Evolutionary conservation across 2,888 invertebrate genomes (phyloP), one percentile per base, ranked within the genome.

Genomic region (Drosophila neonasuta): DNA sequence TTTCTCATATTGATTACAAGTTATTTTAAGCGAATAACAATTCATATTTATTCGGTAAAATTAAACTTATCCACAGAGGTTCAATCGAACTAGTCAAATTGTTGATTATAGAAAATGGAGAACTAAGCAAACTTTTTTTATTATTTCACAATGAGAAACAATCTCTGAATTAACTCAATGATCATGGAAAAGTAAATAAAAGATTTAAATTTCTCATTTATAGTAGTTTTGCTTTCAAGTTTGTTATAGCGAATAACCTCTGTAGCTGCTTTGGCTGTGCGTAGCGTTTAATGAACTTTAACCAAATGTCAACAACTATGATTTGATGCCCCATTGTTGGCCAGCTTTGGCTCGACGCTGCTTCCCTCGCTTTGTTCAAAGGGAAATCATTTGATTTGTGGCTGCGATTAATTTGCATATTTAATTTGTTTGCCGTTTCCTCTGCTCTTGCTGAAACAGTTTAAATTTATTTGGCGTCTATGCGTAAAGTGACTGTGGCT

Each of bases 211-310:
- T 17, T 17, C 17, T 17, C 17, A 17, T 17, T 17, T 15, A 15
- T 15, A 15, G 15, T 2, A 17, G 17, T 17, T 17, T 17, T 17
- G 20, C 0, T 20, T 20, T 20, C 0, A 20, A 20, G 10, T 67
- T 42, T 11, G 10, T 20, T 9, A 17, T 11, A 17, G 3, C n/a
- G 15, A 32, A n/a, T 32, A 6, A 42, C 9, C 2, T 34, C 57
- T 60, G 59, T 59, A 17, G 11, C 36, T 44, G 51, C 29, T 58
- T 56, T 63, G 66, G 57, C 51, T 68, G 48, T 63, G 72, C 57
- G 66, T 50, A 49, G 73, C 83, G 77, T 83, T 78, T 86, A 83
- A 86, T 86, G 84, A 83, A 86, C 86, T 83, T 73, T 65, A 68
- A 50, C 52, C 57, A 67, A 68, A 79, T 69, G 79, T 79, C 79